Base-by-base conservation (phyloP, 2,888 invertebrate genomes). In the Adineta ricciae region DNA sequence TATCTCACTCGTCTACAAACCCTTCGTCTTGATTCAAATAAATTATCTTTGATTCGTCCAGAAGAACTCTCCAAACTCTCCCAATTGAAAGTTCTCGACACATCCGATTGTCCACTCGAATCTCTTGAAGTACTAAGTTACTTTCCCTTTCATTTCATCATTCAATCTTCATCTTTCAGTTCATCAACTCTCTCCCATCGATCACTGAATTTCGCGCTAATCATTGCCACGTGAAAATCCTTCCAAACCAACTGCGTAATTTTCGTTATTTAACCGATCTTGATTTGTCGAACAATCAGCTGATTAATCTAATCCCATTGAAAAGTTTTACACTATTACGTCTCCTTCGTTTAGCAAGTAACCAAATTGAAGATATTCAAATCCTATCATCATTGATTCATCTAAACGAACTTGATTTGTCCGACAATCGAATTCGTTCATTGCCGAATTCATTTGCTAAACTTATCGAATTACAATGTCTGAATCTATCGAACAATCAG, bases 211-310 rank as follows among this genome's bases (percentile, higher is more conserved):
- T 78, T 41, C 78, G 78, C n/a, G 78, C 78, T 24, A 36, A 3
- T 24, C 24, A 78, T n/a, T 78, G 41, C n/a, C 4, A 21, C n/a
- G 24, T 78, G n/a, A 41, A 24, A 41, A 24, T 2, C n/a, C 11
- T 78, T 41, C 78, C 78, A 7, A 41, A 21, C 24, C 41, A 38
- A 41, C 24, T 78, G 38, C 78, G 78, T 78, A 41, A 24, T 78
- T 32, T 64, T 64, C 78, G 78, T n/a, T n/a, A 41, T 78, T 78
- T 78, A 78, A 38, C 32, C n/a, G 78, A 78, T 78, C 19, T 78
- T 11, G 78, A 78, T 78, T 78, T 78, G n/a, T 41, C 41, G n/a
- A 41, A 41, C n/a, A 78, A 78, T 78, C 24, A 41, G 14, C 38
- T 78, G 38, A 41, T 3, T 14, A 41, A 78, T 41, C 38, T 78